Evolutionary conservation across 1,140 invertebrate genomes (phyloP).

Genomic region (Helicoverpa zea): DNA sequence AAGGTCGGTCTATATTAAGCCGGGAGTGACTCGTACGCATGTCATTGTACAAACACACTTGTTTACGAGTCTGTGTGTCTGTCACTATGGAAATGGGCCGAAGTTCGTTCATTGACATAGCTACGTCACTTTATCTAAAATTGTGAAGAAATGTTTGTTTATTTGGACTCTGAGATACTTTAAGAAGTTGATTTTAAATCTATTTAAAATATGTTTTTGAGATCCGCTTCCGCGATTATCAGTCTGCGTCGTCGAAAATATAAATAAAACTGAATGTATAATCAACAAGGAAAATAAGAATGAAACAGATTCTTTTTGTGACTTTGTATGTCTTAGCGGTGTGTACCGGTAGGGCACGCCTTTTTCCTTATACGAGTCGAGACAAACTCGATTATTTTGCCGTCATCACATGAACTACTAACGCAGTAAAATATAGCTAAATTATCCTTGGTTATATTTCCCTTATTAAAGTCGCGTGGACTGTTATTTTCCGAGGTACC

Average conservation of each 20-base stretch:
- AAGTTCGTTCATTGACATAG: background rate
- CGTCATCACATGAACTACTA: background rate
- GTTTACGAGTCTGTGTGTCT: background rate
- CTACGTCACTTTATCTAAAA: slow-evolving; percentile 17
- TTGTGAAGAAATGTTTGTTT: slow-evolving; percentile 1
- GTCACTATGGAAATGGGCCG: slow-evolving; percentile 1
- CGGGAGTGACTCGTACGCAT: background rate
- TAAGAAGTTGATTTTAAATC: background rate
- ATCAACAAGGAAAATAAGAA: slow-evolving; percentile 29
- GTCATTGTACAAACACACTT: background rate
- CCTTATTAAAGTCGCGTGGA: too few relatives aligned
- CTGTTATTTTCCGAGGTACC: background rate
- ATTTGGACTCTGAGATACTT: slow-evolving; percentile 17
- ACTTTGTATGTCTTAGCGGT: background rate
- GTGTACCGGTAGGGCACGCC: background rate
- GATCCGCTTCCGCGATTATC: background rate
- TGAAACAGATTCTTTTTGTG: background rate
- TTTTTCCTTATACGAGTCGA: background rate
- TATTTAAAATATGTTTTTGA: background rate
- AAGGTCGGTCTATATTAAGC: slow-evolving; percentile 30
- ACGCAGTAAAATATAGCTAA: background rate
- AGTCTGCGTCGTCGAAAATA: background rate
- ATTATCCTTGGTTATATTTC: too few relatives aligned
- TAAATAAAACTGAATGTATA: slow-evolving; percentile 3
- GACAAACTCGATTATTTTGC: background rate